phyloP scores from a whole-genome alignment of 2,113 vertebrate species.

The Sclerurus mexicanus region DNA sequence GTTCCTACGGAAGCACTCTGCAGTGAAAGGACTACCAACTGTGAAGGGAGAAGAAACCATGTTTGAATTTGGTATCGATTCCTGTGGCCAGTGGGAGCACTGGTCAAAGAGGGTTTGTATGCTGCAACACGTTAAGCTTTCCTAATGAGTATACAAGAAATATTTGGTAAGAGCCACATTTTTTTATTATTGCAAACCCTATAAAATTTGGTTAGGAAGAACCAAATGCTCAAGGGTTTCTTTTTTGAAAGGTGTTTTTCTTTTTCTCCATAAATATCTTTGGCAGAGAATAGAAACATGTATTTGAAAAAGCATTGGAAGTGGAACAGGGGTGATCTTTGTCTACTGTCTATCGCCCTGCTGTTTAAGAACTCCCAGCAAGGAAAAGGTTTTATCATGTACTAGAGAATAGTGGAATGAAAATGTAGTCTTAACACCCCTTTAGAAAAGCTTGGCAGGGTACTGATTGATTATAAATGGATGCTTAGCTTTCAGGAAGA shows the following conservation, averaged over 20 bases:
- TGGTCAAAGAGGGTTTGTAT: constrained; percentile 80
- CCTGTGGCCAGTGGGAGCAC: constrained; percentile 81
- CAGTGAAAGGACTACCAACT: constrained; percentile 74
- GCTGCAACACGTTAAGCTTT: background rate
- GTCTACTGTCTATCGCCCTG: background rate
- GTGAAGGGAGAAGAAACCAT: constrained; percentile 78
- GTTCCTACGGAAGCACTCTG: constrained; percentile 70
- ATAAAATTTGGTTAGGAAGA: background rate
- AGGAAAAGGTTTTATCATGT: background rate
- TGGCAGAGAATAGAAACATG: background rate
- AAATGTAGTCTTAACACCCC: background rate
- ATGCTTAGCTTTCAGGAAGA: background rate
- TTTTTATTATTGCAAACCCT: background rate
- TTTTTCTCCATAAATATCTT: background rate
- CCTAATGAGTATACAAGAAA: background rate
- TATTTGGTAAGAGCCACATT: background rate
- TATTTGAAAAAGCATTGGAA: background rate
- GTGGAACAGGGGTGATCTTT: background rate
- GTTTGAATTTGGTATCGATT: constrained; percentile 80
- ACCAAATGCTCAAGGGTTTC: background rate
- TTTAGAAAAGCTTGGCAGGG: background rate
- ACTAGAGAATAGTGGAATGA: background rate
- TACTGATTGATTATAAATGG: background rate
- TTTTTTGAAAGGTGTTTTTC: background rate
- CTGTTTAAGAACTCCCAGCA: background rate